Base-by-base conservation (phyloP, 2,888 invertebrate species). In the Lasioglossum vierecki region DNA sequence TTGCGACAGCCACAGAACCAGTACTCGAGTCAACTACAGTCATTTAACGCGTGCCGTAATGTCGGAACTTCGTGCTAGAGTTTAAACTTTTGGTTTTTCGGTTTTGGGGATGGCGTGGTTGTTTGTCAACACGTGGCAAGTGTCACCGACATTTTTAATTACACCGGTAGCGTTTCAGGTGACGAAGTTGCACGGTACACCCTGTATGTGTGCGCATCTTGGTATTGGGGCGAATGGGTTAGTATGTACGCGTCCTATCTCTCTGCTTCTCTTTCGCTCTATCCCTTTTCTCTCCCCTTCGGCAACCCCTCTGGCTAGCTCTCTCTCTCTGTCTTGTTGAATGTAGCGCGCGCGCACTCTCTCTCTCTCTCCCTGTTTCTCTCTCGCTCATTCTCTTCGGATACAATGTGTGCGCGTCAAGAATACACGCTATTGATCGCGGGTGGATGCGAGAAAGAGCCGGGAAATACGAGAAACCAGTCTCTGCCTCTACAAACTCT, bases 371-470 rank as follows among this genome's bases (percentile, higher is more conserved):
- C 76, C 77, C 84, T 80, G 77, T 81, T 80, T 80, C 86, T 79
- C 88, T 80, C 87, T 86, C 87, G 83, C 83, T 80, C 80, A 82
- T 87, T 79, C 90, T 79, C 88, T 86, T 88, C 84, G 88, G 91
- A 92, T 93, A 93, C 93, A 93, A 93, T 92, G 92, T 92, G 94
- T 93, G 94, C 92, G 93, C 93, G 93, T 94, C 93, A 93, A 94
- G 94, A 94, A 94, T 93, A 93, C 92, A 93, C 93, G 92, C 92
- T 94, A 94, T 94, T 94, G 94, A 94, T 94, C 94, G 94, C 90
- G 88, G 89, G 91, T 91, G 91, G 92, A 92, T 92, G 90, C 90
- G 89, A 91, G 92, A 90, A 92, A 84, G 84, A 82, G 85, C 84
- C 88, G 77, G 85, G 85, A 88, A 90, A 90, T 88, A 87, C 87